A percentile compares a stretch with the other conserved stretches of the same genome.
Evolutionary conservation across 2,113 vertebrate species (phyloP).

Genomic region (Embiotoca jacksoni): DNA sequence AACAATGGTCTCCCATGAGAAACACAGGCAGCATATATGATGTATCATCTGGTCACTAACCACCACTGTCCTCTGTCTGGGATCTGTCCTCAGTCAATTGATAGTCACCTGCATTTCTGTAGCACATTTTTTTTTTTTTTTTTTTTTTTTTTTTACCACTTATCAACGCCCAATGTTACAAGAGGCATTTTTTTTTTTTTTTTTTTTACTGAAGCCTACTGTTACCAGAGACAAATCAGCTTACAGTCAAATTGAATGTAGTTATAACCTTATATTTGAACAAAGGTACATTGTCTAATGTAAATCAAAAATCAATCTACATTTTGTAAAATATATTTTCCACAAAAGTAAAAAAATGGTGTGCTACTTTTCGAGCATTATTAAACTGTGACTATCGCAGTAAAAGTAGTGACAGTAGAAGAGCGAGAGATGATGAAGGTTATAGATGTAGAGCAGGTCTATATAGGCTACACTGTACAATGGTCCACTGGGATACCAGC

Average conservation of each 20-base stretch:
- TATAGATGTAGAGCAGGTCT: constrained; percentile 81
- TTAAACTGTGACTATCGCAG: constrained; percentile 40
- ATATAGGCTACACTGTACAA: constrained; percentile 78
- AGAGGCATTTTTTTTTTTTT: background rate
- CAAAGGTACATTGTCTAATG: too few relatives aligned
- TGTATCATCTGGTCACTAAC: constrained; percentile 48
- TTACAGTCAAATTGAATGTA: background rate
- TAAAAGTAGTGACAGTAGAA: constrained; percentile 49
- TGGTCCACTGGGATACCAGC: constrained; percentile 71
- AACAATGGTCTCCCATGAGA: constrained; percentile 16
- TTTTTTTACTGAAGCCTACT: too few relatives aligned
- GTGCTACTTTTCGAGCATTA: constrained; percentile 56
- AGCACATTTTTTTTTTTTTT: background rate
- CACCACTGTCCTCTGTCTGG: constrained; percentile 14
- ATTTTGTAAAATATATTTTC: constrained; percentile 1
- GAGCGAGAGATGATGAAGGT: constrained; percentile 73
- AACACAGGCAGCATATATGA: constrained; percentile 21
- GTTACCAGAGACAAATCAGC: background rate
- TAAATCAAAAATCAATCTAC: too few relatives aligned
- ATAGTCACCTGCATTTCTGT: constrained; percentile 22
- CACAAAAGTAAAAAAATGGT: background rate
- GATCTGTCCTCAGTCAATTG: constrained; percentile 27
- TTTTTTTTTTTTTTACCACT: background rate
- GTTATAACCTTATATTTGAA: too few relatives aligned
- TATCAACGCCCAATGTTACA: background rate